Conservation (phyloP, 1,140 invertebrate genomes). For the Delia radicum region DNA sequence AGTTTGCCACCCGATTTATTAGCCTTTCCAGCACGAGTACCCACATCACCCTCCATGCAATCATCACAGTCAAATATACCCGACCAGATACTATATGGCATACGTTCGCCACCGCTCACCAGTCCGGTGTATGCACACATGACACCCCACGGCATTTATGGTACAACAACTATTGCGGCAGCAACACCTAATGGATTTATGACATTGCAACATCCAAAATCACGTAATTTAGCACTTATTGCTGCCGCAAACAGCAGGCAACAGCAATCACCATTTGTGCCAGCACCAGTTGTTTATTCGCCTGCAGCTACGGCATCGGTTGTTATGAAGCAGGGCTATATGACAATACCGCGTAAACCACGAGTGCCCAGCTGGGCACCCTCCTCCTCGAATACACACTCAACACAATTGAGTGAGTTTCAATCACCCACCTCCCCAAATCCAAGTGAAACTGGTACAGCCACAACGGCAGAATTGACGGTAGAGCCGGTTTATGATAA, state of each 20-base stretch:
- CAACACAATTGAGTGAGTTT: slow-evolving; percentile 46
- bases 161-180: slow-evolving; percentile 44
- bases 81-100: slow-evolving; percentile 58
- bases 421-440: slow-evolving; percentile 58
- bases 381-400: slow-evolving; percentile 52
- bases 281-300: slow-evolving; percentile 58
- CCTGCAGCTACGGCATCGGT: slow-evolving; percentile 53
- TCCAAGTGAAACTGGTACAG: slow-evolving; percentile 57
- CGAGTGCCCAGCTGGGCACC: slow-evolving; percentile 80
- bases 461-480: slow-evolving; percentile 58
- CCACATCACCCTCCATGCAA: slow-evolving; percentile 69
- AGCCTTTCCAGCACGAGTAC: slow-evolving; percentile 69
- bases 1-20: slow-evolving; percentile 73
- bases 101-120: slow-evolving; percentile 50
- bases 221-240: slow-evolving; percentile 47
- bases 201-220: slow-evolving; percentile 54
- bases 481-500: slow-evolving; percentile 82
- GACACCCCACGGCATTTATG: slow-evolving; percentile 52
- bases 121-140: slow-evolving; percentile 54
- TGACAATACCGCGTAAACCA: slow-evolving; percentile 80
- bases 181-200: slow-evolving; percentile 51
- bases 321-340: slow-evolving; percentile 74
- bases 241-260: slow-evolving; percentile 58
- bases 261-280: slow-evolving; percentile 65
- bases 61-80: slow-evolving; percentile 76